These are phyloP conservation scores for Yoshiicerus persimilis DNA, from an alignment of 1,140 invertebrate species.

Conservation along the genomic window DNA sequence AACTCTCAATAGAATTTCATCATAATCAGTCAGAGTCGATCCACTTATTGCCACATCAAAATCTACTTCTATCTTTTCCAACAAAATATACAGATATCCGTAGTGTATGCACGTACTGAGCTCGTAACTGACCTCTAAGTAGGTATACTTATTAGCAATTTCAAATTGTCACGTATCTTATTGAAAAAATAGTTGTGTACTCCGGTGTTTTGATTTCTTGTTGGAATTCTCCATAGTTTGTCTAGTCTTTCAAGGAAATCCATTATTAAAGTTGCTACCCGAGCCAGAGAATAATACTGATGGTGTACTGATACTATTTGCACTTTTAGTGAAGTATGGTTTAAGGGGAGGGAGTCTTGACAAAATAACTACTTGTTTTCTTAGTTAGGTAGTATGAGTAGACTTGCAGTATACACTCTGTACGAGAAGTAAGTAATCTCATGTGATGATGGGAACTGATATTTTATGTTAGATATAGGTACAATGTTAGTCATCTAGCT, in stretches of 20 bases:
- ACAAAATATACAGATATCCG: not conserved
- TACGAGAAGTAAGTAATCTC: not conserved
- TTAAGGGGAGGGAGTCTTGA: not conserved
- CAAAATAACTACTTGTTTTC: not conserved
- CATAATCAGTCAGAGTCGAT: not conserved
- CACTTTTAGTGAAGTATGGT: not conserved
- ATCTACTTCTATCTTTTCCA: constrained; percentile 5
- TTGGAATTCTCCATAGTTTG: not conserved
- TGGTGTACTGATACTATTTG: too few relatives aligned
- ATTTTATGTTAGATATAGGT: not conserved
- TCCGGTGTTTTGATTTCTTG: not conserved
- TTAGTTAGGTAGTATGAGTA: not conserved
- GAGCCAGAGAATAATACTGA: too few relatives aligned
- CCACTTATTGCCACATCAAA: constrained; percentile 3
- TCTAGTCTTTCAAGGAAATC: not conserved
- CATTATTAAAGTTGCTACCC: too few relatives aligned
- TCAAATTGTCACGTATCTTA: constrained; percentile 9
- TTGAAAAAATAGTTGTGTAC: not conserved
- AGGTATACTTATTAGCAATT: not conserved
- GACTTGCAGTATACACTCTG: too few relatives aligned
- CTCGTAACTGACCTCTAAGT: not conserved
- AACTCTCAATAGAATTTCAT: not conserved
- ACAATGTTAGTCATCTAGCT: not conserved
- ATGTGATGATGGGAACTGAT: not conserved
- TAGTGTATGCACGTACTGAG: too few relatives aligned